Evolutionary conservation across 1,140 invertebrate species (phyloP).

Genomic region (Trachymyrmex septentrionalis): DNA sequence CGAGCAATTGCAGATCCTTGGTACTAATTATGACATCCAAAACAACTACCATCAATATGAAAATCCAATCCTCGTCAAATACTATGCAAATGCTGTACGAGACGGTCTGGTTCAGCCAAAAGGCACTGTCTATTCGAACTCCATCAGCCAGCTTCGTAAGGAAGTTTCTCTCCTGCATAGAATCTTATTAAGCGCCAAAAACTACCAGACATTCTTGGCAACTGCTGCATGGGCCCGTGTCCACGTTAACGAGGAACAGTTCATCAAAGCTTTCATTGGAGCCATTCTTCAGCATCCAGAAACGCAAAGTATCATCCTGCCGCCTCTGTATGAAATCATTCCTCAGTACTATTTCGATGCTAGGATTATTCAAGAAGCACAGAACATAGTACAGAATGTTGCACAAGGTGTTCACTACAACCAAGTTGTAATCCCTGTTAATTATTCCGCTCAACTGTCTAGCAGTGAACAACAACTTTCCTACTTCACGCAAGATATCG

Average conservation of each 20-base stretch:
- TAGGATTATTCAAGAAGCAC: slow-evolving; percentile 84
- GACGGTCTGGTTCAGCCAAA: slow-evolving; percentile 81
- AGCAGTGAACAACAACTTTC: slow-evolving; percentile 87
- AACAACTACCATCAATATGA: slow-evolving; percentile 76
- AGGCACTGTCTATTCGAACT: slow-evolving; percentile 77
- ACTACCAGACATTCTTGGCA: slow-evolving; percentile 83
- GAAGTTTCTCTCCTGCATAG: slow-evolving; percentile 80
- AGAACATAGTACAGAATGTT: slow-evolving; percentile 76
- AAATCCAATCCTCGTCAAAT: slow-evolving; percentile 79
- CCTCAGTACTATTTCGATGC: slow-evolving; percentile 86
- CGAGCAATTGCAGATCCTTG: slow-evolving; percentile 80
- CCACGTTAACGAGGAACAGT: slow-evolving; percentile 84
- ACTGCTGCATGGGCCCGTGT: slow-evolving; percentile 85
- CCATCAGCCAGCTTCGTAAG: slow-evolving; percentile 80
- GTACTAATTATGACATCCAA: slow-evolving; percentile 80
- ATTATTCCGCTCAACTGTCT: slow-evolving; percentile 87
- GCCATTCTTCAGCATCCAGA: slow-evolving; percentile 84
- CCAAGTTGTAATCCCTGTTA: slow-evolving; percentile 83
- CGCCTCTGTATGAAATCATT: slow-evolving; percentile 86
- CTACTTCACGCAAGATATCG: slow-evolving; percentile 92
- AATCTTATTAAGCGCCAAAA: slow-evolving; percentile 85
- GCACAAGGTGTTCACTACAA: slow-evolving; percentile 56
- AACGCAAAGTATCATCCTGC: slow-evolving; percentile 83
- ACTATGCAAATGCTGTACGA: slow-evolving; percentile 78
- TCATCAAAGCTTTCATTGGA: slow-evolving; percentile 82